These are phyloP conservation scores for Ridgeia piscesae DNA, from an alignment of 1,140 invertebrate species.

Conservation along the genomic window DNA sequence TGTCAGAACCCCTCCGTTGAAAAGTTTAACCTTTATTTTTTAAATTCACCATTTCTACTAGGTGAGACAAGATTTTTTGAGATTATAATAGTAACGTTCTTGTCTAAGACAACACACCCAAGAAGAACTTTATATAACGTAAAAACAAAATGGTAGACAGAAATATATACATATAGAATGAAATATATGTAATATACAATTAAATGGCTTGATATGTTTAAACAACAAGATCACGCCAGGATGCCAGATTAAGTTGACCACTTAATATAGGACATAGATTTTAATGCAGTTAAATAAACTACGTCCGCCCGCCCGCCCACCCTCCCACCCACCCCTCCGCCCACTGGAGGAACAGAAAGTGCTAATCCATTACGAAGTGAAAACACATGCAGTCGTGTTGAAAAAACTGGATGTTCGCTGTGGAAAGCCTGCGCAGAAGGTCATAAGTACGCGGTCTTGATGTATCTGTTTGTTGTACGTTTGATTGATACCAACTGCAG, in stretches of 20 bases:
- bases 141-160: too few relatives aligned
- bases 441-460: neutral
- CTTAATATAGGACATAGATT: neutral
- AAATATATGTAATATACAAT: too few relatives aligned
- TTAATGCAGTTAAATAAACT: neutral
- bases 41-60: too few relatives aligned
- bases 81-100: too few relatives aligned
- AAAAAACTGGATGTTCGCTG: neutral
- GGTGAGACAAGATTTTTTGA: too few relatives aligned
- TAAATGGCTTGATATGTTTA: neutral
- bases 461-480: neutral
- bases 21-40: too few relatives aligned
- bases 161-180: too few relatives aligned
- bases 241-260: neutral
- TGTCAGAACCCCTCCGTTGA: too few relatives aligned
- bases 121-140: too few relatives aligned
- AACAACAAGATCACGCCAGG: neutral
- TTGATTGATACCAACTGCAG: neutral
- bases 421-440: neutral
- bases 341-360: neutral
- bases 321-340: too few relatives aligned
- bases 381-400: neutral
- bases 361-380: neutral
- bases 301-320: too few relatives aligned
- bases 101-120: too few relatives aligned